phyloP scores from a whole-genome alignment of 2,797 vertebrate species.

The Helicolenus hilgendorfi region DNA sequence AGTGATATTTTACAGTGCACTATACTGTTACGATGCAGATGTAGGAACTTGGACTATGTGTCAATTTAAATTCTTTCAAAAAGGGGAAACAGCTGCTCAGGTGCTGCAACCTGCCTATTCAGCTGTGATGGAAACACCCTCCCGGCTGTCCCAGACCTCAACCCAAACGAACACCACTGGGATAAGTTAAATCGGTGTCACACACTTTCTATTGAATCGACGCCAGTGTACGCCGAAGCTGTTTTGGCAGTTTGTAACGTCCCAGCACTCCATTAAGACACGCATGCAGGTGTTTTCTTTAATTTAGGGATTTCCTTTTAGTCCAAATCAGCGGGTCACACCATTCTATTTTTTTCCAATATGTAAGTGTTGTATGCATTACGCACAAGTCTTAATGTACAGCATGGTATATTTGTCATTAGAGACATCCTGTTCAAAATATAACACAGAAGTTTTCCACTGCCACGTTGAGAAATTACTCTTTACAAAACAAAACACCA shows the following conservation, averaged over 20 bases:
- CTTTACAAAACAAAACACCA: not conserved
- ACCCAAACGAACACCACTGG: conserved; percentile 20
- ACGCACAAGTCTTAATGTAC: not conserved
- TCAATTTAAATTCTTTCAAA: conserved; percentile 75
- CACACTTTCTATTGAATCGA: conserved; percentile 32
- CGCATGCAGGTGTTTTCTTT: conserved; percentile 58
- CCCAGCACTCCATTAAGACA: conserved; percentile 53
- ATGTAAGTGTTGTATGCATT: conserved; percentile 36
- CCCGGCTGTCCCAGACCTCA: conserved; percentile 30
- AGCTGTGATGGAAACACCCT: conserved; percentile 50
- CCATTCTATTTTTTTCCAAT: conserved; percentile 43
- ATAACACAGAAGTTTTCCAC: not conserved
- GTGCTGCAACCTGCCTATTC: conserved; percentile 48
- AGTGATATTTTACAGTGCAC: conserved; percentile 22
- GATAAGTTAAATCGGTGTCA: conserved; percentile 42
- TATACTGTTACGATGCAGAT: conserved; percentile 7
- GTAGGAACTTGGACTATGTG: conserved; percentile 43
- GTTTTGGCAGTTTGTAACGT: conserved; percentile 56
- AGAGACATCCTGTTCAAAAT: not conserved
- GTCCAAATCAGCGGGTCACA: conserved; percentile 20
- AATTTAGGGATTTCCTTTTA: conserved; percentile 61
- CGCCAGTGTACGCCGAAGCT: conserved; percentile 34
- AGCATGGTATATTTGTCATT: conserved; percentile 1
- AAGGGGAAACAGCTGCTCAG: conserved; percentile 71
- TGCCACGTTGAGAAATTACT: not conserved